Evolutionary conservation across 2,797 vertebrate genomes (phyloP), one percentile per base, ranked within the genome.

Genomic region (Acestrorhynchus altus): DNA sequence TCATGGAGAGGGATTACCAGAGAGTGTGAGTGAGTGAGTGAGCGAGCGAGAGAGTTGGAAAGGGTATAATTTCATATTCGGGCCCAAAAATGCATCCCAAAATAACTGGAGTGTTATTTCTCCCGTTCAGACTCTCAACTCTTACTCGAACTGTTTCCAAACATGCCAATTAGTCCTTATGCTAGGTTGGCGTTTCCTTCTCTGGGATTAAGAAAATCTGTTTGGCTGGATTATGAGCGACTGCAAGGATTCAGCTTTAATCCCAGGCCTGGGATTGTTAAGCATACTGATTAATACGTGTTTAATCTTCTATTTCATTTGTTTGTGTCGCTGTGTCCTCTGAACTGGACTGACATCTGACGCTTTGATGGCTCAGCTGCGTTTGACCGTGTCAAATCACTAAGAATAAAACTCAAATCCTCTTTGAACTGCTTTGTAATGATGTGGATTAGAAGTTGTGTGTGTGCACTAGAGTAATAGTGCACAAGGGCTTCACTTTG

Each of bases 181-280:
- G 82, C 79, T 76, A 20, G 54, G 72, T 82, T 82, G 59, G 78
- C 75, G 87, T 68, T 54, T 86, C 61, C 77, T 83, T 82, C 60
- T 86, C 11, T 10, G 46, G 80, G 78, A 77, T 84, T 79, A 84
- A 80, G 71, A 54, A 52, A 74, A 78, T 70, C 64, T 82, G 86
- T 86, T 84, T 74, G 82, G 81, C 77, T 35, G 84, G 90, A 92
- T 91, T 93, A 91, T 82, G 65, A 82, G 78, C 72, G 71, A 78
- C 80, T 80, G 83, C 82, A 83, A 86, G 79, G 78, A 80, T 74
- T 65, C 74, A 87, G 78, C 87, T 90, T 87, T 90, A 91, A 92
- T 93, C 88, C 86, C 77, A 51, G 83, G 31, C 31, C 59, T 68
- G 81, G 83, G 86, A 85, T 90, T 89, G 87, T 80, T 79, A 82